Conservation (phyloP, 1,140 invertebrate genomes). For the Anastrepha obliqua region DNA sequence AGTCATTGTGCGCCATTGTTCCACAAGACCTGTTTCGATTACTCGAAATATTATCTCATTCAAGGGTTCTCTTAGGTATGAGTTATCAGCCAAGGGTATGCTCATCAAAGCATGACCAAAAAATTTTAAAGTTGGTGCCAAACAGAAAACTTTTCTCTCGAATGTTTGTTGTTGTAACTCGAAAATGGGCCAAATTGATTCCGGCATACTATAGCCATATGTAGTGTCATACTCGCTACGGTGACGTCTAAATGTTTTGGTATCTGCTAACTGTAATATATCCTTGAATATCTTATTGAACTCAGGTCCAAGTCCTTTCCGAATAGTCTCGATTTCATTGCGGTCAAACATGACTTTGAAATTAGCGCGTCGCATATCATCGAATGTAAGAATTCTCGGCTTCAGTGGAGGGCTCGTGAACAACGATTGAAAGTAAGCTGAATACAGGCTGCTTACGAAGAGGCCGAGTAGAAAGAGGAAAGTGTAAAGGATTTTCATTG, state of each 20-base stretch:
- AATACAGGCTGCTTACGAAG: background rate
- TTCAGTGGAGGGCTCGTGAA: background rate
- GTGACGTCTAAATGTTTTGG: background rate
- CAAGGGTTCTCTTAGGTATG: background rate
- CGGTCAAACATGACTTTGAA: background rate
- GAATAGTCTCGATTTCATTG: background rate
- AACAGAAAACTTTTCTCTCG: slow-evolving; percentile 42
- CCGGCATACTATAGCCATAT: slow-evolving; percentile 32
- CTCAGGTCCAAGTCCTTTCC: background rate
- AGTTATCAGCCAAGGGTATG: background rate
- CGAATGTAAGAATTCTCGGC: background rate
- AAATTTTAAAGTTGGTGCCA: background rate
- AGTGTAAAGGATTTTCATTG: background rate
- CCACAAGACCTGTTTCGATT: slow-evolving; percentile 17
- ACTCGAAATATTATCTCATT: slow-evolving; percentile 22
- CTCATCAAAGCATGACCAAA: background rate
- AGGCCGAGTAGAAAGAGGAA: slow-evolving; percentile 8
- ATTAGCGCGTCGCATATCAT: background rate
- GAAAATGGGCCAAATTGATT: background rate
- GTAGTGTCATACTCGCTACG: background rate
- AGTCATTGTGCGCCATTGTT: slow-evolving; percentile 3
- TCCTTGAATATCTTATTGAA: slow-evolving; percentile 24
- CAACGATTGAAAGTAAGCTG: background rate
- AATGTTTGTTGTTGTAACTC: slow-evolving; percentile 19
- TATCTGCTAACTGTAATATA: background rate